Evolutionary conservation across 2,113 vertebrate species (phyloP), one percentile per base, ranked within the genome.

Genomic region (Etia nguti): DNA sequence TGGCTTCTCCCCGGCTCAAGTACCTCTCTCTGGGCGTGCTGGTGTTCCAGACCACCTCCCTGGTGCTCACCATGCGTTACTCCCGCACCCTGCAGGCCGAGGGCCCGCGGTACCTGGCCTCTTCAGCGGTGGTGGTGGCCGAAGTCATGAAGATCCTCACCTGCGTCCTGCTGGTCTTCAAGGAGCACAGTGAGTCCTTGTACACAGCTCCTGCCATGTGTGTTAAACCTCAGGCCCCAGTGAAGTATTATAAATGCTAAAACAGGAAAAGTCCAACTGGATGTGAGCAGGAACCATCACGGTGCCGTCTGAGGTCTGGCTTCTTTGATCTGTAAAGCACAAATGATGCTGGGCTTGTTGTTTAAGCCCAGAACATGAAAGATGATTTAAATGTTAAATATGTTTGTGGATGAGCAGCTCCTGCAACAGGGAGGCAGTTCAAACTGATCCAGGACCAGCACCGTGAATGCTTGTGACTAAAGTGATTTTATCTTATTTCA

Each of bases 21-120:
- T 99, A 99, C 95, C 95, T 99, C 83, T 99, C 99, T 73, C 95
- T 99, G 96, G 97, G 98, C 80, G 97, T 99, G 93, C 95, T 99
- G 96, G 98, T 99, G 88, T 98, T 99, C 94, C 99, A 99, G 96
- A 99, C 99, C 84, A 99, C 99, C 22, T 98, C 98, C 84, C 96
- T 99, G 95, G 99, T 99, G 86, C 96, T 99, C 88, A 99, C 98
- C 48, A 99, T 99, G 99, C 97, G 98, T 54, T 99, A 98, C 93
- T 99, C 99, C 81, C 98, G 99, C 75, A 99, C 98, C 2, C 94
- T 99, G 88, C 98, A 97, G 93, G 97, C 97, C 29, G 99, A 99
- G 16, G 98, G 98, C 31, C 98, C 98, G 7, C 98, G 98, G 18
- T 99, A 99, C 95, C 96, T 99, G 43, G 98, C 99, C 79, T 99